Evolutionary conservation across 2,113 vertebrate genomes (phyloP).

Genomic region (Dasyurus viverrinus): DNA sequence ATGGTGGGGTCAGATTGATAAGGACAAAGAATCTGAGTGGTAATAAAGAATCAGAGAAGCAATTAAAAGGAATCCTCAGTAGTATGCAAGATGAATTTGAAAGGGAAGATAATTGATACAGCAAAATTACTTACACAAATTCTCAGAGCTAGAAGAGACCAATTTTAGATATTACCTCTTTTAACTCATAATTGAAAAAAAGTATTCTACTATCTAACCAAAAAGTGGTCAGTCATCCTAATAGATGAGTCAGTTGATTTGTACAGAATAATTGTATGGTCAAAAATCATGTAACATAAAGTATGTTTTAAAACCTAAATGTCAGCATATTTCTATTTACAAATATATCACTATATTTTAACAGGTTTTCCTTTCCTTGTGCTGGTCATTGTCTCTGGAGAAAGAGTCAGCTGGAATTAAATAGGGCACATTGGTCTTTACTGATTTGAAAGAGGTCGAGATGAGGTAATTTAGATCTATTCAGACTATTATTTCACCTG

Average conservation of each 20-base stretch:
- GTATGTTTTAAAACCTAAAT: background rate
- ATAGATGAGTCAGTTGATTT: background rate
- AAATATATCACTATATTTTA: slow-evolving; percentile 29
- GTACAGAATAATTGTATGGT: background rate
- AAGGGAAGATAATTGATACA: no score
- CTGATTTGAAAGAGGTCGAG: slow-evolving; percentile 76
- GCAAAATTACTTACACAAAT: no score
- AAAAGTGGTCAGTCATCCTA: no score
- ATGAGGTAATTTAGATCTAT: slow-evolving; percentile 76
- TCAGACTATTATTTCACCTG: slow-evolving; percentile 78
- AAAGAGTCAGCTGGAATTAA: slow-evolving; percentile 38
- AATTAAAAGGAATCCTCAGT: no score
- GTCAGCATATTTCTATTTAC: slow-evolving; percentile 29
- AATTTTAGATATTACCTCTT: no score
- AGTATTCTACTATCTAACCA: no score
- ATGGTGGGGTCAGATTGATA: no score
- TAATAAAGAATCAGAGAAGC: no score
- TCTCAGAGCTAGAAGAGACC: no score
- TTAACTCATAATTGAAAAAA: no score
- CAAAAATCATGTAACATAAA: background rate
- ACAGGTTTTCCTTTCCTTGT: slow-evolving; percentile 21
- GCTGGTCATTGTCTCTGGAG: slow-evolving; percentile 30
- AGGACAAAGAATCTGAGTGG: no score
- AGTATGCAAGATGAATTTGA: no score
- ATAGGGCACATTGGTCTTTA: slow-evolving; percentile 26